Evolutionary conservation across 1,140 invertebrate species (phyloP), one percentile per base, ranked within the genome.

Genomic region (Eumeta japonica): DNA sequence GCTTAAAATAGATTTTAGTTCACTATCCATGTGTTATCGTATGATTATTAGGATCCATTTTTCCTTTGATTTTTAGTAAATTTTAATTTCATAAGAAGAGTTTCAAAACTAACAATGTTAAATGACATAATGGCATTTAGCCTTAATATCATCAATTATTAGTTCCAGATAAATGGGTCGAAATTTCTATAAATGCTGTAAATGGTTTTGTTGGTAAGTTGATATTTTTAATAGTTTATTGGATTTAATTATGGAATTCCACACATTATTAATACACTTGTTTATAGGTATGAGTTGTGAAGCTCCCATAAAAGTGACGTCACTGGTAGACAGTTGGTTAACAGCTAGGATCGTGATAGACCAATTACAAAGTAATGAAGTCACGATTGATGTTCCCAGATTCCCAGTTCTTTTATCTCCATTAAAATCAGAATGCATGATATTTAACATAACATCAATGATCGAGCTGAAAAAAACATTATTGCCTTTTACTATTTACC

Each of bases 151-250:
- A n/a, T 24, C n/a, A 5, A 24, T 5, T 24, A n/a, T 18, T 34
- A 43, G 9, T 65, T 63, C 41, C 56, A 72, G 67, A 65, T 24
- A 45, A 58, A 54, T 72, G 65, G 67, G 60, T 54, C 3, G 62
- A 66, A 35, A 61, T 72, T 16, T 14, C 35, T n/a, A 35, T 55
- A 15, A 39, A 47, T 29, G 20, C 47, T 28, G 50, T 56, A 1
- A 36, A 55, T 39, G 68, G 65, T 24, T 73, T 56, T 48, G 65
- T 70, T n/a, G 68, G 68, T 70, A 58, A 59, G 61, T 46, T 13
- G 14, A 19, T n/a, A n/a, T n/a, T n/a, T n/a, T n/a, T n/a, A n/a
- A n/a, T n/a, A n/a, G n/a, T n/a, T n/a, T n/a, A n/a, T n/a, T n/a
- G n/a, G n/a, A n/a, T n/a, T n/a, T n/a, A n/a, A n/a, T n/a, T n/a